Conservation (phyloP, 2,797 vertebrate genomes). For the Onychomys torridus region DNA sequence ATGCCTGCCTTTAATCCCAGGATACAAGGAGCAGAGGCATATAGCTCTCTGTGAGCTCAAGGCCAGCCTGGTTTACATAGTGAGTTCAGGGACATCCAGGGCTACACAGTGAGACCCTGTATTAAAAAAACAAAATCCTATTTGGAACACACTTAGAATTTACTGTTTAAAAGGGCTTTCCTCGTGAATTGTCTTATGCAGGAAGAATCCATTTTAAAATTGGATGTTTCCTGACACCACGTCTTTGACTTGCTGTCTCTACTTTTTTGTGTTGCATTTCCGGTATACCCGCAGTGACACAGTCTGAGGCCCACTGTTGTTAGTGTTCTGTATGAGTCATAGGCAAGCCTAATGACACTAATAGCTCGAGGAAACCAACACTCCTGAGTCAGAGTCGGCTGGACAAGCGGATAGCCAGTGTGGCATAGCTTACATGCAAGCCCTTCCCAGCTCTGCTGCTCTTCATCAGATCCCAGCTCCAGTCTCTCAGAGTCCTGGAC, state of each 20-base stretch:
- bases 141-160: conserved; percentile 23
- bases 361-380: background rate
- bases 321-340: background rate
- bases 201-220: conserved; percentile 3
- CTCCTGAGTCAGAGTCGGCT: background rate
- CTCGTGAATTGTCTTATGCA: conserved; percentile 32
- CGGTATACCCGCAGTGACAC: background rate
- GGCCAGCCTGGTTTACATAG: background rate
- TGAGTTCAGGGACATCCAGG: background rate
- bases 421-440: background rate
- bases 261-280: background rate
- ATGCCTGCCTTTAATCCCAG: background rate
- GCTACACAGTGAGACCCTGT: background rate
- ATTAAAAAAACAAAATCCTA: background rate
- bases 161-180: conserved; percentile 53
- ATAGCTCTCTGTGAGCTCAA: background rate
- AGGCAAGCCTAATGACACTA: background rate
- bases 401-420: background rate
- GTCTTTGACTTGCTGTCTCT: background rate
- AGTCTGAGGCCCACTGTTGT: background rate
- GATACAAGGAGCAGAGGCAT: background rate
- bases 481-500: background rate
- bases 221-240: background rate
- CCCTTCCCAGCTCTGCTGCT: background rate
- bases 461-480: background rate